phyloP scores from a whole-genome alignment of 2,113 vertebrate genomes.

The Riparia riparia region DNA sequence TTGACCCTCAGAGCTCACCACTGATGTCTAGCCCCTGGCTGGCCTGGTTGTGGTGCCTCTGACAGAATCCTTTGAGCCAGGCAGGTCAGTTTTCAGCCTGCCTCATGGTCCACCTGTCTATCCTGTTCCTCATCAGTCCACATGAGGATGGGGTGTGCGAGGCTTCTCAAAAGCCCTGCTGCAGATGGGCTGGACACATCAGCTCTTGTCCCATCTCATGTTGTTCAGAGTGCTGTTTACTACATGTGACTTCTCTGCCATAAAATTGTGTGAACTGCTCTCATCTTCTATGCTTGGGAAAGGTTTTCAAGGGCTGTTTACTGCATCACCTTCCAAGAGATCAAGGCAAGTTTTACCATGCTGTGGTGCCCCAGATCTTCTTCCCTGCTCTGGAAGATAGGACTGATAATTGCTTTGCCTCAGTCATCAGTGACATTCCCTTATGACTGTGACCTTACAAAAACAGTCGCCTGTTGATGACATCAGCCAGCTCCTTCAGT shows the following conservation, averaged over 20 bases:
- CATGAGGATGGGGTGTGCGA: neutral
- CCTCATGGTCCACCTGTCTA: rapidly evolving
- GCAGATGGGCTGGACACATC: neutral
- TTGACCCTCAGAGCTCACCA: neutral
- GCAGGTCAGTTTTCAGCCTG: neutral
- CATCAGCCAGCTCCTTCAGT: neutral
- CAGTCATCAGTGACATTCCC: neutral
- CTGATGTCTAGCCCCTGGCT: neutral
- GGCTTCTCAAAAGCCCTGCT: neutral
- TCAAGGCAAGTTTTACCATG: neutral
- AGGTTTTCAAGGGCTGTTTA: neutral
- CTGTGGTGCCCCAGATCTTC: neutral
- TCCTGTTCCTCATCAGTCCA: neutral
- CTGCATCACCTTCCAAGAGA: neutral
- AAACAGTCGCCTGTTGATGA: neutral
- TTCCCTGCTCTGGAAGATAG: neutral
- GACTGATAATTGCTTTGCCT: neutral
- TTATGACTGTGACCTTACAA: neutral
- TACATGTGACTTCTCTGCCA: neutral
- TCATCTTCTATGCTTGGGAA: neutral
- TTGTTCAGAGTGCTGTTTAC: neutral
- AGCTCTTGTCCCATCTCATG: neutral
- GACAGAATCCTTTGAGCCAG: neutral
- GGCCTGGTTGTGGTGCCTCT: neutral
- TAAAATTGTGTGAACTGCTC: neutral